Evolutionary conservation across 2,797 vertebrate genomes (phyloP).

Genomic region (Rhynchotus rufescens): DNA sequence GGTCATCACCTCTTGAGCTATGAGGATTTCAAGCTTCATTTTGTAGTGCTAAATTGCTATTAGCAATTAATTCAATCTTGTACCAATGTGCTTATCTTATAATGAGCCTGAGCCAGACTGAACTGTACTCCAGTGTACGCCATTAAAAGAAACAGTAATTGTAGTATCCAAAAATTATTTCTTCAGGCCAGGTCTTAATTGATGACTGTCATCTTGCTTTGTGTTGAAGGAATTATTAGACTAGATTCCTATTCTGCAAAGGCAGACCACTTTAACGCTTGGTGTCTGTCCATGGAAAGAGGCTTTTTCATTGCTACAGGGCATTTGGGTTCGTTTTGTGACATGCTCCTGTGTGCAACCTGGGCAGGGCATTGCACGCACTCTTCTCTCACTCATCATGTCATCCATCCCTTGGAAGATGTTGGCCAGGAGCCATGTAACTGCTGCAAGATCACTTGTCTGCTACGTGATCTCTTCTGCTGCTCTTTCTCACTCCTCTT

Average conservation of each 20-base stretch:
- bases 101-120: background rate
- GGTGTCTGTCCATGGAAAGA: background rate
- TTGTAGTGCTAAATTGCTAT: background rate
- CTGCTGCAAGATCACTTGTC: background rate
- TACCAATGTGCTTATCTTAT: background rate
- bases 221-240: background rate
- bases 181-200: background rate
- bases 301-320: background rate
- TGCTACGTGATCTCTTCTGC: background rate
- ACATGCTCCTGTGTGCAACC: background rate
- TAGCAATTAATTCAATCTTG: background rate
- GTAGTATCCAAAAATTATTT: background rate
- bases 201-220: background rate
- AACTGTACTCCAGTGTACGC: background rate
- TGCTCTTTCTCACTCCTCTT: background rate
- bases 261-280: background rate
- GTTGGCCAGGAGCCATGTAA: background rate
- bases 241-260: background rate
- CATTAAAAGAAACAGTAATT: background rate
- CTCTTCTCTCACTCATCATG: background rate
- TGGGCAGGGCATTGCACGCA: background rate
- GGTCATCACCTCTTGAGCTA: background rate
- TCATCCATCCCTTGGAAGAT: background rate
- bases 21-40: background rate
- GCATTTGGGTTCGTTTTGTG: background rate